Evolutionary conservation across 2,888 invertebrate species (phyloP), one percentile per base, ranked within the genome.

Genomic region (Glyphotaelius pellucidus): DNA sequence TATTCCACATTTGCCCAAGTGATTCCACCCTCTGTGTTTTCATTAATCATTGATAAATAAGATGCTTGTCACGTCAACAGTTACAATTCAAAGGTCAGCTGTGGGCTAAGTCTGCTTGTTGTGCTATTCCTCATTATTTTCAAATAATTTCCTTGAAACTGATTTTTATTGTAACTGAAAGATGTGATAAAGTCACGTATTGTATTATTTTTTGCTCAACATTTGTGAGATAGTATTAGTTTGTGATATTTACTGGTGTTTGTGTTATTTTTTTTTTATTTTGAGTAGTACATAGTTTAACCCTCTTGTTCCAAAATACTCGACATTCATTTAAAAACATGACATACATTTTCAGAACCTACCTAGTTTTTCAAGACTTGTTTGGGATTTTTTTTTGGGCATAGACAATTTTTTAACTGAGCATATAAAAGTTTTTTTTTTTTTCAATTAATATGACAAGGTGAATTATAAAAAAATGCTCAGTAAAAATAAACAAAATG

Each of bases 1-100:
- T 95, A 94, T 86, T 91, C 38, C 87, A 67, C 80, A 80, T 89
- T 89, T 89, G 79, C 67, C 67, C 35, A 89, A 80, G n/a, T 35
- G 38, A 35, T 86, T 38, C 11, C 79, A 89, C 79, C 67, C 35
- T 25, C 79, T 14, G 67, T 79, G 88, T 32, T 67, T 89, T 79
- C 79, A 79, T 79, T 47, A 87, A 19, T 47, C 47, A 47, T 87
- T 31, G 87, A 87, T 52, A 52, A 87, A 87, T 87, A 47, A n/a
- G 52, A 42, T n/a, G 12, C 14, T 31, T 81, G 25, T 67, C 67
- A 67, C 25, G 25, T n/a, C 67, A 25, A 67, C 25, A 67, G 67
- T 67, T 67, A 25, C 67, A 67, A 67, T 67, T n/a, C 67, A 67
- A 67, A 19, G 14, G 7, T 12, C 42, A 25, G 67, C n/a, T 7